These are phyloP conservation scores for Phocoena phocoena DNA, from an alignment of 2,113 vertebrate genomes.

Conservation along the genomic window DNA sequence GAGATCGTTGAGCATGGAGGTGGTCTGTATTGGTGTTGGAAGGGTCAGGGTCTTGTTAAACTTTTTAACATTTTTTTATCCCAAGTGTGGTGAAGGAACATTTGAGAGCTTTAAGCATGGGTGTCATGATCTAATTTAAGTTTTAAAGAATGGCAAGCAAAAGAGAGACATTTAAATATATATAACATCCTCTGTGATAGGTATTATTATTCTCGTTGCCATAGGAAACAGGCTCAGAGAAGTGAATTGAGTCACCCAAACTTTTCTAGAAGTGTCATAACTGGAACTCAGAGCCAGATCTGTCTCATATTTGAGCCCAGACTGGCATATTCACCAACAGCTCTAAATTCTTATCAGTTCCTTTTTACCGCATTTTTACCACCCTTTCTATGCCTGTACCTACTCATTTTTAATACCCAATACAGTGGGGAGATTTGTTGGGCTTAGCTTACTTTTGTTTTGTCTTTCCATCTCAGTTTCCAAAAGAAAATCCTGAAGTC, in stretches of 20 bases:
- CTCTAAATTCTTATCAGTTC: neutral
- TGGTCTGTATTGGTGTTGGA: neutral
- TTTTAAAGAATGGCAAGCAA: neutral
- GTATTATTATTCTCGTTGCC: neutral
- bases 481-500: neutral
- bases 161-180: neutral
- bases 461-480: constrained; percentile 7
- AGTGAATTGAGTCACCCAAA: neutral
- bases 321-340: neutral
- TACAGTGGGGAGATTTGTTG: neutral
- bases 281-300: neutral
- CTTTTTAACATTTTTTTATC: neutral
- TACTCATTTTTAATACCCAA: neutral
- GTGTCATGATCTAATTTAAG: neutral
- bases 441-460: neutral
- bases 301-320: neutral
- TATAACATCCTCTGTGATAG: neutral
- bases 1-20: neutral
- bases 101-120: neutral
- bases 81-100: neutral
- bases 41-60: neutral
- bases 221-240: neutral
- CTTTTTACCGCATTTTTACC: neutral
- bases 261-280: neutral
- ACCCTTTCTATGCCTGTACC: neutral